Evolutionary conservation across 2,888 invertebrate species (phyloP).

Genomic region (Helleia helle): DNA sequence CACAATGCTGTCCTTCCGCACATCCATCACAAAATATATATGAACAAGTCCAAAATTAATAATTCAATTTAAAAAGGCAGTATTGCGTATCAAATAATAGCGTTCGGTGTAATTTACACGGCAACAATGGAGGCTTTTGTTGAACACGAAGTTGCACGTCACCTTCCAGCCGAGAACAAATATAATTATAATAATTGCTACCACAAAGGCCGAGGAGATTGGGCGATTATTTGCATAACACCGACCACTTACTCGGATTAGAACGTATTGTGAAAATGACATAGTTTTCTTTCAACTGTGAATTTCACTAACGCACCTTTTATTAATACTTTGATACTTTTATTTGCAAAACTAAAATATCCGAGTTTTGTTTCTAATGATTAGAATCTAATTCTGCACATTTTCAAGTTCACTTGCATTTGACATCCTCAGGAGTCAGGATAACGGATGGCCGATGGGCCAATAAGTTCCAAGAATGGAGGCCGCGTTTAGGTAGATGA

Average conservation of each 20-base stretch:
- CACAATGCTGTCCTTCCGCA: too few relatives aligned
- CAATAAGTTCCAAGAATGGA: too few relatives aligned
- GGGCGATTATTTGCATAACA: conserved; percentile 12
- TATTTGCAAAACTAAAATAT: too few relatives aligned
- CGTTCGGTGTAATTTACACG: conserved; percentile 10
- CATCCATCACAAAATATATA: neutral
- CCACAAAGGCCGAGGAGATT: conserved; percentile 22
- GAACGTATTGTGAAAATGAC: conserved; percentile 8
- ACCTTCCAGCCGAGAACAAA: conserved; percentile 23
- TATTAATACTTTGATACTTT: too few relatives aligned
- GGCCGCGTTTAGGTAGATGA: too few relatives aligned
- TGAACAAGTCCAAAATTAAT: conserved; percentile 9
- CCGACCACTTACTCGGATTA: conserved; percentile 9
- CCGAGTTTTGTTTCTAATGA: too few relatives aligned
- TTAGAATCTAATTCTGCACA: too few relatives aligned
- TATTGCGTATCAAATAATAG: conserved; percentile 12
- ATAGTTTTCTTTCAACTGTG: neutral
- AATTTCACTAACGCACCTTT: neutral
- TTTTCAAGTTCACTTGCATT: too few relatives aligned
- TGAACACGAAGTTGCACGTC: conserved; percentile 4
- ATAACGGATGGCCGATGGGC: too few relatives aligned
- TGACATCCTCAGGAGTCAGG: too few relatives aligned
- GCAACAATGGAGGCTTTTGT: conserved; percentile 10
- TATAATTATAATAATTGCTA: conserved; percentile 32
- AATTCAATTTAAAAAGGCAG: conserved; percentile 14